Conservation (phyloP, 2,113 vertebrate genomes). For the Ptyas mucosa region DNA sequence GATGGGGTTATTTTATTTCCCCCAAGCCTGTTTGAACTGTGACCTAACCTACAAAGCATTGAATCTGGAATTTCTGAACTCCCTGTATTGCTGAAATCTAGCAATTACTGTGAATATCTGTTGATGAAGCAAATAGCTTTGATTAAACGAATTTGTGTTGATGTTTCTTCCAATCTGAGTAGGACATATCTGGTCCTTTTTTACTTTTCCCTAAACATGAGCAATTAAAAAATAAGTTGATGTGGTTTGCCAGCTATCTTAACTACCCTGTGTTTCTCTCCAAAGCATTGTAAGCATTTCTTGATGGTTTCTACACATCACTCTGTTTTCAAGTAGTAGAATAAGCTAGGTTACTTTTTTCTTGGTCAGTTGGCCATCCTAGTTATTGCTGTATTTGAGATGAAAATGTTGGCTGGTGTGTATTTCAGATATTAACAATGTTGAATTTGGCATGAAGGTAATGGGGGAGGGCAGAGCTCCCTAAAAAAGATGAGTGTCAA, state of each 20-base stretch:
- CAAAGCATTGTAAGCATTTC: background rate
- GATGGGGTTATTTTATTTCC: background rate
- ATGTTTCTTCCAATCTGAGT: constrained; percentile 38
- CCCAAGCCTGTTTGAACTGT: constrained; percentile 1
- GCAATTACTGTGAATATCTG: constrained; percentile 26
- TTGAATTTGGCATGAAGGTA: no score
- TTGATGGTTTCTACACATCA: background rate
- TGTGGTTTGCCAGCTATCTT: background rate
- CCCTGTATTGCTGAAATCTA: background rate
- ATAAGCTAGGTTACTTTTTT: background rate
- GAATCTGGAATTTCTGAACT: accelerated
- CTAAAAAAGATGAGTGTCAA: background rate
- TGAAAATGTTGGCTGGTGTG: background rate
- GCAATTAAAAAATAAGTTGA: background rate
- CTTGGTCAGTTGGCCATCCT: background rate
- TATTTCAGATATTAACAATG: background rate
- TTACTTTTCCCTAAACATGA: constrained; percentile 7
- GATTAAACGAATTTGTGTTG: constrained; percentile 41
- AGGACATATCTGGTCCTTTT: constrained; percentile 22
- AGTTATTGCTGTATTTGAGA: constrained; percentile 28
- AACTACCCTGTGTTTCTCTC: background rate
- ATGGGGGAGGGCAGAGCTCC: background rate
- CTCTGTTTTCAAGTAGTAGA: background rate
- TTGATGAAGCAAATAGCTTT: constrained; percentile 43
- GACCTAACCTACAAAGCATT: background rate